Base-by-base conservation (phyloP, 2,888 invertebrate species). In the Endomychus coccineus region DNA sequence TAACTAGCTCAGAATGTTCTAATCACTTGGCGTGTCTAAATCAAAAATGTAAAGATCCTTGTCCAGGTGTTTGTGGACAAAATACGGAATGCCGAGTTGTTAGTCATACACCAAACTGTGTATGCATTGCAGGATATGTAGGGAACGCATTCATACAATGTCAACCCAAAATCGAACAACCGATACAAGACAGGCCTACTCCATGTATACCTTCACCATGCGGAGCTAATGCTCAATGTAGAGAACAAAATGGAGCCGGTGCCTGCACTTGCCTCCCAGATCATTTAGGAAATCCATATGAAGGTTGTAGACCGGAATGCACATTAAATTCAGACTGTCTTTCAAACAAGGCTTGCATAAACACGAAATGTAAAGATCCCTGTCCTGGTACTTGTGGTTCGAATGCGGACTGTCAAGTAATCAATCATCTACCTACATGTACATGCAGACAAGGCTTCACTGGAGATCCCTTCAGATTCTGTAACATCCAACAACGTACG, bases 21-120 rank as follows among this genome's bases (percentile, higher is more conserved):
- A 76, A 73, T 54, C 74, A 80, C 50, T 66, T 75, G 56, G 83
- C 83, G 23, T 86, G 86, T 56, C 71, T 82, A 7, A 78, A 78
- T 54, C 75, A 79, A 53, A 82, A 80, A 68, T 86, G 86, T 57
- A 74, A 71, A 63, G 79, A 80, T 58, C 84, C 84, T 3, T 85
- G 86, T 53, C 70, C 75, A 22, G 73, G 77, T 38, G 73, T 78
- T 9, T 89, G 88, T 56, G 85, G 85, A 23, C 58, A 64, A 27
- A 78, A 78, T 59, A 82, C 86, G 7, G 74, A 78, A 49, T 87
- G 86, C 54, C 73, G 77, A 28, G 83, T 83, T 3, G 74, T 82
- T 3, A 84, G 83, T 54, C 85, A 85, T 51, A 77, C 80, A 7
- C 78, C 83, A 9, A 77, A 80, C 69, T 88, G 88, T 56, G 71